Percentiles rank a stretch among this genome's conserved stretches.
phyloP scores from a whole-genome alignment of 1,140 invertebrate genomes.

The Drosophila kurseongensis region DNA sequence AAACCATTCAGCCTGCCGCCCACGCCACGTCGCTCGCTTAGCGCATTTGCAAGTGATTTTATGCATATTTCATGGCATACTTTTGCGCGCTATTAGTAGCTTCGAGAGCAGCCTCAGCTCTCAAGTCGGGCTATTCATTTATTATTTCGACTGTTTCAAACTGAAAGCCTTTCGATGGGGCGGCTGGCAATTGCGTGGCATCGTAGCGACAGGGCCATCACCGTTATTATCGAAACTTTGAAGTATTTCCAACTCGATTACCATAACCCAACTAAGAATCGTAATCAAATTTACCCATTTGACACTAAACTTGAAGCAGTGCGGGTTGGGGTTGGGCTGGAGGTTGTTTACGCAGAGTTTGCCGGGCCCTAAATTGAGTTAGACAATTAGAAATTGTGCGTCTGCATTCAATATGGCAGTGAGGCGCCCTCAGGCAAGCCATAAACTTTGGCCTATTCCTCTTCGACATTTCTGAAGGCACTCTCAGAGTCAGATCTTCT shows the following conservation, averaged over 20 bases:
- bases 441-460: slow-evolving; percentile 41
- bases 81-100: slow-evolving; percentile 43
- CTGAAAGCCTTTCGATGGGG: slow-evolving; percentile 45
- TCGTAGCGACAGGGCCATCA: slow-evolving; percentile 18
- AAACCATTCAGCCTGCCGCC: slow-evolving; percentile 31
- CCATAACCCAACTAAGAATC: slow-evolving; percentile 75
- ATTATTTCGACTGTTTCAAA: slow-evolving; percentile 34
- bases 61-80: slow-evolving; percentile 73
- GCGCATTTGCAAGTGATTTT: slow-evolving; percentile 60
- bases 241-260: slow-evolving; percentile 81
- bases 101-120: slow-evolving; percentile 8
- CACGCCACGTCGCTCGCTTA: slow-evolving; percentile 44
- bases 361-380: slow-evolving; percentile 65
- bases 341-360: slow-evolving; percentile 26
- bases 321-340: not conserved
- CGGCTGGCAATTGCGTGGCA: slow-evolving; percentile 14
- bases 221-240: slow-evolving; percentile 63
- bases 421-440: slow-evolving; percentile 23
- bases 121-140: slow-evolving; percentile 15
- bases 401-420: slow-evolving; percentile 54
- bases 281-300: slow-evolving; percentile 79
- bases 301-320: slow-evolving; percentile 70
- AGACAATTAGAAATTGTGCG: slow-evolving; percentile 74
- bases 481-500: slow-evolving; percentile 1
- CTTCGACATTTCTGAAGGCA: slow-evolving; percentile 10